Percentiles rank a stretch among this genome's conserved stretches.
These are phyloP conservation scores for Pocillopora meandrina DNA, from an alignment of 92 coral and sea anemone genomes.

Conservation along the genomic window DNA sequence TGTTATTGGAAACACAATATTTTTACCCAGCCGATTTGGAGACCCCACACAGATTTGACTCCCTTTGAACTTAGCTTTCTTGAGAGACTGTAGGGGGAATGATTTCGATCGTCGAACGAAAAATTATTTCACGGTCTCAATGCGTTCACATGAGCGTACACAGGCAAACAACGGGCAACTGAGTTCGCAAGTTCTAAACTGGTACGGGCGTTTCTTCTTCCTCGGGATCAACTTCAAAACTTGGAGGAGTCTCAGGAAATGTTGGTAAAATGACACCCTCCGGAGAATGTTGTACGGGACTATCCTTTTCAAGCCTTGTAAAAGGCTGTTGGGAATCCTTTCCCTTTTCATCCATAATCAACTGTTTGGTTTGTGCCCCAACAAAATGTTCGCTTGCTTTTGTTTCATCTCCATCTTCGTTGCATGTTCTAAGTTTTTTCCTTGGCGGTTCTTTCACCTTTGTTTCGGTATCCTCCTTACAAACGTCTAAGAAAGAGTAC, in stretches of 20 bases:
- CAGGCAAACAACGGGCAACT: too few species aligned
- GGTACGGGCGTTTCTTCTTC: not conserved
- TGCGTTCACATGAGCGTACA: too few species aligned
- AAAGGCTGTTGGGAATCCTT: not conserved
- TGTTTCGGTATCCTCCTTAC: not conserved
- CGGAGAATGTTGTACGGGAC: not conserved
- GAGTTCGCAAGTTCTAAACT: too few species aligned
- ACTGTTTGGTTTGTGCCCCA: not conserved
- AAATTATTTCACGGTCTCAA: too few species aligned
- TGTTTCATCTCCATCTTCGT: not conserved
- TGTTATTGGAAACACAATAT: too few species aligned
- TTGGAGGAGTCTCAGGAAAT: slow-evolving; percentile 48
- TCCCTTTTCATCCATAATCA: not conserved
- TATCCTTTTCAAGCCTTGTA: not conserved
- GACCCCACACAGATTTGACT: too few species aligned
- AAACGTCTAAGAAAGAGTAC: slow-evolving; percentile 37
- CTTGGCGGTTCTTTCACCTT: slow-evolving; percentile 5
- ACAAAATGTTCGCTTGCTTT: not conserved
- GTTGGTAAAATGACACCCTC: slow-evolving; percentile 5
- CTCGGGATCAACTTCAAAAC: slow-evolving; percentile 31
- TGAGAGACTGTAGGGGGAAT: too few species aligned
- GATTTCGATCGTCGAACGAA: too few species aligned
- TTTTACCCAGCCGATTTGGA: too few species aligned
- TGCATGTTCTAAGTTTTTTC: slow-evolving; percentile 14
- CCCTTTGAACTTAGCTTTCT: too few species aligned